Conservation (phyloP, 1,140 invertebrate genomes). For the Eurosta solidaginis region DNA sequence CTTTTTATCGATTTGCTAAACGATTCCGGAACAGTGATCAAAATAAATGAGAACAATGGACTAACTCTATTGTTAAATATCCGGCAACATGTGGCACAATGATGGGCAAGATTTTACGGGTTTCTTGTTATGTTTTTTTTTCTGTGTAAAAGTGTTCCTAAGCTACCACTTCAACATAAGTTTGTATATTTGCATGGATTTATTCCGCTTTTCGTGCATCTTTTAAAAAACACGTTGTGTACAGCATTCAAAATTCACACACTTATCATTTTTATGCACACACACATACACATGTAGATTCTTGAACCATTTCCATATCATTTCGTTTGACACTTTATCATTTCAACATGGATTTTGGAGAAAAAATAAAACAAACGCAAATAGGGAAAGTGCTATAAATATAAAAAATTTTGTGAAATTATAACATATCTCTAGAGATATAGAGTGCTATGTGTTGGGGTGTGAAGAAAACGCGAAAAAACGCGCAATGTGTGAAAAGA, state of each 20-base stretch:
- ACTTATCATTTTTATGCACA: constrained; percentile 26
- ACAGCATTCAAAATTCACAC: constrained; percentile 11
- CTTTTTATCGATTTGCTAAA: no score
- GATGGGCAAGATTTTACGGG: no score
- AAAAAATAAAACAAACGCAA: background rate
- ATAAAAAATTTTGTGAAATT: background rate
- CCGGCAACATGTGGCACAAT: no score
- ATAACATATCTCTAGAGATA: background rate
- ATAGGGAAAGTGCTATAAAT: background rate
- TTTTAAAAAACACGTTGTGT: background rate
- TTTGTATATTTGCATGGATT: background rate
- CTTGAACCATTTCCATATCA: constrained; percentile 7
- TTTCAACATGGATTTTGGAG: background rate
- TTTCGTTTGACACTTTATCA: constrained; percentile 9
- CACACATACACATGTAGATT: background rate
- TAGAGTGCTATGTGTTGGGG: no score
- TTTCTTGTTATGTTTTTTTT: no score
- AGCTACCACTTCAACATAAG: no score
- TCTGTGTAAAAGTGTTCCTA: no score
- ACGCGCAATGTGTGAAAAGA: background rate
- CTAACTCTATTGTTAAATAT: no score
- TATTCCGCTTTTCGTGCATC: background rate
- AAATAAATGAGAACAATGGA: no score
- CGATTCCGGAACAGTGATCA: no score
- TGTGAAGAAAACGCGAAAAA: background rate